These are phyloP conservation scores for Hanleya hanleyi DNA, from an alignment of 2,888 invertebrate species.

Conservation along the genomic window DNA sequence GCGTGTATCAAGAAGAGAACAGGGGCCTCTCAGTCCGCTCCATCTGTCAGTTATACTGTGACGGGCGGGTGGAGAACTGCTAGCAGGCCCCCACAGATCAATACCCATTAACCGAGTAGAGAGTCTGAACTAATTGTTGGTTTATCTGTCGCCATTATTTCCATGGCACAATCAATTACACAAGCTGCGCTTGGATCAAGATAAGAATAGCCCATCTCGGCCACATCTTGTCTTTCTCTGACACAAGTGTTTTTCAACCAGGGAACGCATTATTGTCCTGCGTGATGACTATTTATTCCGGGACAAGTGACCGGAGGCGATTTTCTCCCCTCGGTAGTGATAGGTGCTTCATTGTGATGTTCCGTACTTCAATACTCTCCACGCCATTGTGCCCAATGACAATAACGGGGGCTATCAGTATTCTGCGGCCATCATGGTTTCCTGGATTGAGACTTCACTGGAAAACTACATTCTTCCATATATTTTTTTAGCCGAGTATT, in stretches of 20 bases:
- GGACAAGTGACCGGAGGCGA: not conserved
- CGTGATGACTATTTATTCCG: no score
- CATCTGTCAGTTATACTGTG: no score
- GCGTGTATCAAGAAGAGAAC: no score
- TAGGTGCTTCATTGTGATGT: not conserved
- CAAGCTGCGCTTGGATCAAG: not conserved
- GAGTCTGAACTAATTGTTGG: slow-evolving; percentile 9
- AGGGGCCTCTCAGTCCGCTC: no score
- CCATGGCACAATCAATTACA: slow-evolving; percentile 10
- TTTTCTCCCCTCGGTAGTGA: not conserved
- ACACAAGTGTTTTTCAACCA: not conserved
- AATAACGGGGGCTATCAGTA: no score
- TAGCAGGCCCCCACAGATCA: not conserved
- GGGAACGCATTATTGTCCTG: no score
- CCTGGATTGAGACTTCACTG: no score
- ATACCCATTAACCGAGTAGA: slow-evolving; percentile 5
- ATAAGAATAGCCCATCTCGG: not conserved
- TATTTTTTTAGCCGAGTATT: no score
- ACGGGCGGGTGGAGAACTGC: no score
- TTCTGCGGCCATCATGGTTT: no score
- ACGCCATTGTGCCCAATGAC: no score
- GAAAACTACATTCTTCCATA: no score
- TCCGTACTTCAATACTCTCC: not conserved
- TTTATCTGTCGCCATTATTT: slow-evolving; percentile 10
- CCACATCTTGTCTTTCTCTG: not conserved